phyloP scores from a whole-genome alignment of 2,888 invertebrate species.

The Spialia ferax region DNA sequence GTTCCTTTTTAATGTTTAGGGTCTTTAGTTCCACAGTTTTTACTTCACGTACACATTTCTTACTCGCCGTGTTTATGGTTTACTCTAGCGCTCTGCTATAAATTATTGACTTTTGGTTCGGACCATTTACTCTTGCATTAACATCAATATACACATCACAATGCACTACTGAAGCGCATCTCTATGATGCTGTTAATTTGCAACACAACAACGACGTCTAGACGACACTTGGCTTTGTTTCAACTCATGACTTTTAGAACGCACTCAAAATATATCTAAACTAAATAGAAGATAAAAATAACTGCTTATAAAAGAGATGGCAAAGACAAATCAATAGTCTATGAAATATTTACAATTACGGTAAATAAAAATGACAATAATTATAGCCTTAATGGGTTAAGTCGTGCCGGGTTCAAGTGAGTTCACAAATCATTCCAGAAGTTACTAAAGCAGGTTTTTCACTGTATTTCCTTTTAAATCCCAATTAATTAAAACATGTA shows the following conservation, averaged over 20 bases:
- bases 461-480: too few species aligned
- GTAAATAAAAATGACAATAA: too few species aligned
- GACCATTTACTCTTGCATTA: conserved; percentile 15
- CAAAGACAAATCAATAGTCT: not conserved
- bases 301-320: conserved; percentile 1
- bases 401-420: too few species aligned
- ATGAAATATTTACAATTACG: conserved; percentile 11
- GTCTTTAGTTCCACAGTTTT: conserved; percentile 54
- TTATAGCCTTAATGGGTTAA: too few species aligned
- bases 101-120: conserved; percentile 40
- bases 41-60: conserved; percentile 49
- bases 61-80: conserved; percentile 64
- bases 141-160: conserved; percentile 52
- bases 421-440: too few species aligned
- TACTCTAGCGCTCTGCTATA: conserved; percentile 38
- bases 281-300: conserved; percentile 30
- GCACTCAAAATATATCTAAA: conserved; percentile 54
- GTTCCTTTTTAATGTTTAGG: conserved; percentile 54
- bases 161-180: conserved; percentile 58
- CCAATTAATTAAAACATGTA: too few species aligned
- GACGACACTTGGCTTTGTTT: conserved; percentile 72
- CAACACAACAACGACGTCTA: conserved; percentile 54
- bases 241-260: conserved; percentile 61
- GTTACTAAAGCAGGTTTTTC: too few species aligned
- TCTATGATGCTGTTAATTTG: conserved; percentile 62